These are phyloP conservation scores for Stenodema calcarata DNA, from an alignment of 2,888 invertebrate species.

Conservation along the genomic window DNA sequence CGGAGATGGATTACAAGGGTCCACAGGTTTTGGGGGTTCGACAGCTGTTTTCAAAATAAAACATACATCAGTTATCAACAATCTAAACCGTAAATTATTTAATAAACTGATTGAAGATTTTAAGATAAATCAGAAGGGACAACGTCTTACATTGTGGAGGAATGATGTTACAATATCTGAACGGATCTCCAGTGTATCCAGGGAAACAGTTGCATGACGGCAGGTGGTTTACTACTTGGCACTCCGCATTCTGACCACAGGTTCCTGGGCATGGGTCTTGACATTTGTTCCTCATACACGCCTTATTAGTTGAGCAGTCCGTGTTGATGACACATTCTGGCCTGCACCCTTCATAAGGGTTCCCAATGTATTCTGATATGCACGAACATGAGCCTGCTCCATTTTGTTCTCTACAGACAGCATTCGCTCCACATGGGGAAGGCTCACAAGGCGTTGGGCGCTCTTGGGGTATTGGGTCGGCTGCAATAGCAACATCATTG, in stretches of 20 bases:
- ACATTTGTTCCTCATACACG: slow-evolving; percentile 73
- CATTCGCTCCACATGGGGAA: slow-evolving; percentile 75
- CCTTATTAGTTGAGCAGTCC: slow-evolving; percentile 70
- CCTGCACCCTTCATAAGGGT: slow-evolving; percentile 74
- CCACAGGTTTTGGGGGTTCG: slow-evolving; percentile 58
- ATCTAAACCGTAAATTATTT: slow-evolving; percentile 52
- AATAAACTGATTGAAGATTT: slow-evolving; percentile 54
- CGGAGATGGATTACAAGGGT: slow-evolving; percentile 77
- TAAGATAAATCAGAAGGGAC: slow-evolving; percentile 52
- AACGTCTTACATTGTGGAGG: slow-evolving; percentile 59
- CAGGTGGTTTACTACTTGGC: slow-evolving; percentile 71
- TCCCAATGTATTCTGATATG: slow-evolving; percentile 74
- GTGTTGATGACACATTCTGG: slow-evolving; percentile 71
- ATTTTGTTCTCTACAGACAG: slow-evolving; percentile 75
- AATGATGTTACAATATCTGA: slow-evolving; percentile 68
- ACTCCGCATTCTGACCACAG: slow-evolving; percentile 73
- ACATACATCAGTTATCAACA: not conserved
- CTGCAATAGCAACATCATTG: slow-evolving; percentile 17
- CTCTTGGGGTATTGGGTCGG: slow-evolving; percentile 52
- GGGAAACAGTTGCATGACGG: slow-evolving; percentile 69
- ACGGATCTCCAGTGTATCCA: slow-evolving; percentile 73
- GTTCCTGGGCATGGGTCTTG: slow-evolving; percentile 73
- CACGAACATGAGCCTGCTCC: slow-evolving; percentile 77
- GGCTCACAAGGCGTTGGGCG: slow-evolving; percentile 71
- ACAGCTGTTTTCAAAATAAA: slow-evolving; percentile 51